Evolutionary conservation across 2,797 vertebrate species (phyloP), one percentile per base, ranked within the genome.

Genomic region (Ceryle rudis): DNA sequence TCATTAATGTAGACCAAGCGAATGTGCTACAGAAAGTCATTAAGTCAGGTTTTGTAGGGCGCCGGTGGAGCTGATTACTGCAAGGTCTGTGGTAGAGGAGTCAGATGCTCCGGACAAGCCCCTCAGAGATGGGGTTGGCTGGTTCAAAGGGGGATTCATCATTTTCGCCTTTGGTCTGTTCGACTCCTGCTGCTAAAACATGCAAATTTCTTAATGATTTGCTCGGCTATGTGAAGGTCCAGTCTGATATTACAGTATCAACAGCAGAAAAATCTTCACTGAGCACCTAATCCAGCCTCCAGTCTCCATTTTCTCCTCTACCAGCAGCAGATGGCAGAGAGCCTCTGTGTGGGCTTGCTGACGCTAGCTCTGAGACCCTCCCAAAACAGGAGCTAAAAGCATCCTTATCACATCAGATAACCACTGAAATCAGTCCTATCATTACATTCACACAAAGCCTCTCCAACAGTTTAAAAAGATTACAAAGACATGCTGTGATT

Each of bases 1-100:
- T 98, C 96, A 97, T 97, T 97, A 97, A 97, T 93, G 98, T 97
- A 95, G 85, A 97, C 87, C 94, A 75, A 96, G 94, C 9, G 95
- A 95, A 95, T 65, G 86, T 9, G 80, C 95, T 65, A 58, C 25
- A 35, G 94, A 74, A 96, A 97, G 96, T 96, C 95, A 97, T 97
- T 97, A 96, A 93, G 78, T 46, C 87, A 60, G 96, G 89, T 65
- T 90, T 31, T 82, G 95, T 54, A 44, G 37, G 82, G 66, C 5
- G 1, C 6, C 5, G 21, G 66, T 31, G 70, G 58, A 65, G 90
- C 70, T 46, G 88, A 89, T 87, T 84, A 88, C 64, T 3, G 1
- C 26, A 4, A 37, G 80, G 84, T 42, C 65, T 46, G 65, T 0
- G 2, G 47, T 9, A 55, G 46, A 67, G 47, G 54, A 84, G 62